Conservation (phyloP, 2,113 vertebrate genomes). For the Dromas ardeola region DNA sequence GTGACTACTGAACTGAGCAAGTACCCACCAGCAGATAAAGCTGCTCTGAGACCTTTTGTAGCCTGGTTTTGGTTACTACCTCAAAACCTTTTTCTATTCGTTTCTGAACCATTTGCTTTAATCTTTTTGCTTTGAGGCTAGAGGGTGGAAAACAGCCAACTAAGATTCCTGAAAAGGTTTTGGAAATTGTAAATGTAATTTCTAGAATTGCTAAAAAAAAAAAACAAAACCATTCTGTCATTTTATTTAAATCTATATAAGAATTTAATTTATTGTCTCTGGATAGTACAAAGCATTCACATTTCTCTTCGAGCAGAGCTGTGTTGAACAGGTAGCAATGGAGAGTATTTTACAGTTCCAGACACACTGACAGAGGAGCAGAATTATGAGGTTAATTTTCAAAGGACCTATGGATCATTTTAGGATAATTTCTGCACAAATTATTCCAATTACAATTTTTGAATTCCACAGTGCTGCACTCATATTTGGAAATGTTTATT, state of each 20-base stretch:
- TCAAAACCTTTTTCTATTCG: not conserved
- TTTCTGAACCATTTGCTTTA: slow-evolving; percentile 21
- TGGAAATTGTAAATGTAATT: not conserved
- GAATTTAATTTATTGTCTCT: not conserved
- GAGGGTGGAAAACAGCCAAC: not conserved
- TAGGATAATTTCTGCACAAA: not conserved
- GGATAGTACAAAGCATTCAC: not conserved
- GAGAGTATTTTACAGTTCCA: not conserved
- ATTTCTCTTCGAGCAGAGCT: not conserved
- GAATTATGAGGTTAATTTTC: not conserved
- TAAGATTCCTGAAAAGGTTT: not conserved
- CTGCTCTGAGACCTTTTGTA: slow-evolving; percentile 47
- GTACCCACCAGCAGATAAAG: slow-evolving; percentile 20
- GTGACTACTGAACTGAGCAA: slow-evolving; percentile 70
- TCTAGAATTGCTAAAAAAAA: not conserved
- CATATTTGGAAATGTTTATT: not conserved
- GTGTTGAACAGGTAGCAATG: not conserved
- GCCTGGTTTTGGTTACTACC: slow-evolving; percentile 7
- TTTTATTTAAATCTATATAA: not conserved
- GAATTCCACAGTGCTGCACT: not conserved
- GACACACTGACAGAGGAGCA: not conserved
- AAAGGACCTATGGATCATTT: not conserved
- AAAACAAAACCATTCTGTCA: not conserved
- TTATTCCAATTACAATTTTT: not conserved
- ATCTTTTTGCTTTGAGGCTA: not conserved